phyloP scores from a whole-genome alignment of 2,113 vertebrate species.

The Canis aureus region DNA sequence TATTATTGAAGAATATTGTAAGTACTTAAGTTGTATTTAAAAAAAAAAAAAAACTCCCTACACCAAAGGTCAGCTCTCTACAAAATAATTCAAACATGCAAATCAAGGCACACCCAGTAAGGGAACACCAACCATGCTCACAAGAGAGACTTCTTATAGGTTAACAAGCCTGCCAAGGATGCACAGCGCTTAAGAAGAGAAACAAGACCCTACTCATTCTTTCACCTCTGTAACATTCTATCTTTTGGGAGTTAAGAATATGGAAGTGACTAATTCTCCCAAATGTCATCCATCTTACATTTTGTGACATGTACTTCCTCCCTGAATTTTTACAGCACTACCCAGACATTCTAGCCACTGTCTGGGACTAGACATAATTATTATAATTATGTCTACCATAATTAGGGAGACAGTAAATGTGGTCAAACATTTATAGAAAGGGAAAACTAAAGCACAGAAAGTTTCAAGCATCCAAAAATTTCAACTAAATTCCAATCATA shows the following conservation, averaged over 20 bases:
- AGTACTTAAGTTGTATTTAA: background rate
- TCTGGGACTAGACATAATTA: constrained; percentile 66
- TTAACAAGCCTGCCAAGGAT: background rate
- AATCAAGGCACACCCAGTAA: background rate
- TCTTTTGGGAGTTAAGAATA: constrained; percentile 31
- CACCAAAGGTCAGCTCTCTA: constrained; percentile 14
- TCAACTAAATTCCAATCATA: constrained; percentile 36
- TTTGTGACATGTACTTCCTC: constrained; percentile 67
- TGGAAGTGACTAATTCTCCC: constrained; percentile 55
- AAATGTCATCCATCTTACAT: constrained; percentile 58
- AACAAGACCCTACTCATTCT: background rate
- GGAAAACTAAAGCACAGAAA: constrained; percentile 47
- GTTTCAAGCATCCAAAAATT: constrained; percentile 49
- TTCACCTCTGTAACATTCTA: background rate
- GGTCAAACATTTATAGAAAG: constrained; percentile 71
- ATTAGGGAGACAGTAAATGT: constrained; percentile 74
- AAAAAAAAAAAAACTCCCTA: background rate
- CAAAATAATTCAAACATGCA: background rate
- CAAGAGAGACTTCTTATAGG: background rate
- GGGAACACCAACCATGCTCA: too few relatives aligned
- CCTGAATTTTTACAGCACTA: constrained; percentile 43
- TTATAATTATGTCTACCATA: constrained; percentile 71
- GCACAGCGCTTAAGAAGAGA: background rate
- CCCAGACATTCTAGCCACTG: constrained; percentile 69
- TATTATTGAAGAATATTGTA: background rate